Evolutionary conservation across 2,797 vertebrate species (phyloP), one percentile per base, ranked within the genome.

Genomic region (Okamejei kenojei): DNA sequence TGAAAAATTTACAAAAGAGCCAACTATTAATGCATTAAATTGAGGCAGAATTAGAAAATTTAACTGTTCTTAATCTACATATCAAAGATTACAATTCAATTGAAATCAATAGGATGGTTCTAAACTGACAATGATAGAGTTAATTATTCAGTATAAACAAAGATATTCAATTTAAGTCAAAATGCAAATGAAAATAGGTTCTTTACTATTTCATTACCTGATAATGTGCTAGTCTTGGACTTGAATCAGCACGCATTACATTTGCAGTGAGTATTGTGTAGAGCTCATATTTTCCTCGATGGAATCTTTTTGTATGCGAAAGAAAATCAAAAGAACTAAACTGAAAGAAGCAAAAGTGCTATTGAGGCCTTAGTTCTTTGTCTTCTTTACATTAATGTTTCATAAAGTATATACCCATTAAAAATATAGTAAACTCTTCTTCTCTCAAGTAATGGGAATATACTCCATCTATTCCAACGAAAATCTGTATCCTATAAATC

Each of bases 221-320:
- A 95, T 99, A 99, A 95, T 99, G 98, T 93, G 98, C 98, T 95
- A 99, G 96, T 95, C 98, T 98, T 96, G 90, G 98, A 98, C 94
- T 99, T 97, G 99, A 95, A 98, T 99, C 81, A 99, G 97, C 95
- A 98, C 96, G 98, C 98, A 63, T 97, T 99, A 96, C 98, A 99
- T 96, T 98, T 98, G 96, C 98, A 99, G 94, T 98, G 97, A 23
- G 97, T 96, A 94, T 97, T 29, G 98, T 98, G 96, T 98, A 99
- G 95, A 99, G 96, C 95, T 98, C 96, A 21, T 95, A 88, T 99
- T 97, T 95, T 98, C 97, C 95, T 96, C 96, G 95, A 99, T 99
- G 96, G n/a, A n/a, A 99, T 97, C 94, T 97, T 97, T 93, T 98
- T 97, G 94, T 98, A 98, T 99, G 95, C 21, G 95, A 94, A 93